A percentile compares a stretch with the other conserved stretches of the same genome.
phyloP scores from a whole-genome alignment of 2,888 invertebrate species.

The Troglohyphantes excavatus region DNA sequence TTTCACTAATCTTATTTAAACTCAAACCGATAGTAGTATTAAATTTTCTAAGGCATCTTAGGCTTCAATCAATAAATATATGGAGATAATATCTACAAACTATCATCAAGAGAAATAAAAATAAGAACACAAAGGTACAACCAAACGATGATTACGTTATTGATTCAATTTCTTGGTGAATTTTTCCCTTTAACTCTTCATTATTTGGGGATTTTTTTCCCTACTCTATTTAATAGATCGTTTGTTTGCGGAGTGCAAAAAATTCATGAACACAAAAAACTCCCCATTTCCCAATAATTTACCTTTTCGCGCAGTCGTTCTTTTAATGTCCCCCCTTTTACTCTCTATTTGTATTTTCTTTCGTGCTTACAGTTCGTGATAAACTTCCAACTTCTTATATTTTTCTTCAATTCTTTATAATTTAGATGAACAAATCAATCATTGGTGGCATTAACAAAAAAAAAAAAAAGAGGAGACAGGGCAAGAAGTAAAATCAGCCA shows the following conservation, averaged over 20 bases:
- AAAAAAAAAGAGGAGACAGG: background rate
- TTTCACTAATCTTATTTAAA: too few relatives aligned
- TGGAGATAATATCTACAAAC: too few relatives aligned
- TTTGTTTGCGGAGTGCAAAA: conserved; percentile 66
- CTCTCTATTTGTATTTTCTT: conserved; percentile 42
- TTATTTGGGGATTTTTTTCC: conserved; percentile 25
- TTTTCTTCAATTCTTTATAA: background rate
- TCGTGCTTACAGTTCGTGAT: conserved; percentile 43
- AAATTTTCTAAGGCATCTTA: too few relatives aligned
- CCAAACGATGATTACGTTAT: conserved; percentile 69
- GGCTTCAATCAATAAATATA: too few relatives aligned
- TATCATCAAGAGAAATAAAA: too few relatives aligned
- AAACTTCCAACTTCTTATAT: conserved; percentile 35
- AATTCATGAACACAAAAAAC: conserved; percentile 44
- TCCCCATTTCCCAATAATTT: conserved; percentile 64
- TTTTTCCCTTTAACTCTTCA: conserved; percentile 32
- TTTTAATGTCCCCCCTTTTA: conserved; percentile 36
- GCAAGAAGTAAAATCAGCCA: background rate
- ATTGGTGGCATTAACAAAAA: conserved; percentile 42
- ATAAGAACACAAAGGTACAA: conserved; percentile 39
- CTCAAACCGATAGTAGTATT: too few relatives aligned
- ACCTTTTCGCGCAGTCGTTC: conserved; percentile 21
- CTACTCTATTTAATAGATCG: conserved; percentile 68
- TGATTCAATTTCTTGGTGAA: conserved; percentile 52
- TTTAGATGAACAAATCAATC: conserved; percentile 67